phyloP scores from a whole-genome alignment of 2,113 vertebrate genomes.

The Globicephala melas region DNA sequence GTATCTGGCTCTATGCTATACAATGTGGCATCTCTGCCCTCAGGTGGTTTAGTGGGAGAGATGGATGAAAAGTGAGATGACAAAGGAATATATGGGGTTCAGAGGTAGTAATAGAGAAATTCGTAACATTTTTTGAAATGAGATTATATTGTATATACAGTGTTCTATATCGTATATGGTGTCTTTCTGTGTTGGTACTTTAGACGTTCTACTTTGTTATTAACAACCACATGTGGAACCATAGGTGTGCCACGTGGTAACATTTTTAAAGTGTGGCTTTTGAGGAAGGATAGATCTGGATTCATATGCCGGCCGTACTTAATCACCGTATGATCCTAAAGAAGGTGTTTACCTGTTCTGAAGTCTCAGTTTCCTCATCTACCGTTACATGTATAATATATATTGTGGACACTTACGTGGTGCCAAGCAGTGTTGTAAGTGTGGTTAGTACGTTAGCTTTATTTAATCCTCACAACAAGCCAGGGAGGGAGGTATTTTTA shows the following conservation, averaged over 20 bases:
- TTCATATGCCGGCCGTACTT: not conserved
- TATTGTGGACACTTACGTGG: not conserved
- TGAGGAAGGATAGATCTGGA: not conserved
- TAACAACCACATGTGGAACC: not conserved
- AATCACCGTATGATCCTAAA: not conserved
- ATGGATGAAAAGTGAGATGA: not conserved
- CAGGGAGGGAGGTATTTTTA: not conserved
- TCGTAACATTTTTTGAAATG: not conserved
- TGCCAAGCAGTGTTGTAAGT: not conserved
- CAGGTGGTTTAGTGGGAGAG: not conserved
- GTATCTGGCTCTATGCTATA: not conserved
- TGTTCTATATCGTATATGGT: not conserved
- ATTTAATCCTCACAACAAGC: not conserved
- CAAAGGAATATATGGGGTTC: not conserved
- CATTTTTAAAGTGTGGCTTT: not conserved
- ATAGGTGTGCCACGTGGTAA: not conserved
- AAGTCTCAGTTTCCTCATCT: not conserved
- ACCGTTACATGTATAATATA: fast-evolving
- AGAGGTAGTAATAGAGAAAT: not conserved
- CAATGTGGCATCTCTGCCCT: not conserved
- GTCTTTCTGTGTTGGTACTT: not conserved
- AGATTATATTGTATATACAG: not conserved
- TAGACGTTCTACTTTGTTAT: not conserved
- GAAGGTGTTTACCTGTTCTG: not conserved
- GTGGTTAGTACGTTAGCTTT: not conserved